Conservation (phyloP, 2,797 vertebrate species). For the Malurus leucopterus region DNA sequence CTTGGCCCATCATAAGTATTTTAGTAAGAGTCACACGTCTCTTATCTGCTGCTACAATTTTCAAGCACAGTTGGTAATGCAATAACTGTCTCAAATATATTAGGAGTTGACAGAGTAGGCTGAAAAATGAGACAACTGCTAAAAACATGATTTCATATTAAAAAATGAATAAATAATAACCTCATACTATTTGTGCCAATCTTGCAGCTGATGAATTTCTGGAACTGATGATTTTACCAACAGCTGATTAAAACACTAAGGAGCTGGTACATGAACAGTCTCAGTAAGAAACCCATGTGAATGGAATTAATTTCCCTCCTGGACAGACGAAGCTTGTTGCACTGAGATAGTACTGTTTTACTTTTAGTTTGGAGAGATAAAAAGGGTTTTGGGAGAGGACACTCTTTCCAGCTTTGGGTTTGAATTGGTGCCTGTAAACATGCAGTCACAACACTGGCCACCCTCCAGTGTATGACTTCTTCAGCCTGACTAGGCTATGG, state of each 20-base stretch:
- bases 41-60: background rate
- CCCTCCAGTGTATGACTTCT: background rate
- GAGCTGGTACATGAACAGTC: background rate
- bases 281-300: background rate
- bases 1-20: background rate
- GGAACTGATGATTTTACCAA: background rate
- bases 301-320: background rate
- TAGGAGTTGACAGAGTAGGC: background rate
- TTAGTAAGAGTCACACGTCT: background rate
- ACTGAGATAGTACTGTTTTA: background rate
- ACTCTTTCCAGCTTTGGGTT: background rate
- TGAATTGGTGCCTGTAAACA: background rate
- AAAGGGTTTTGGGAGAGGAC: background rate
- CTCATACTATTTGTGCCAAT: background rate
- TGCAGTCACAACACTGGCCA: background rate
- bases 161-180: constrained; percentile 12
- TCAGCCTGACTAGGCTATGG: background rate
- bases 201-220: background rate
- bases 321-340: background rate
- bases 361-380: background rate
- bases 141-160: background rate
- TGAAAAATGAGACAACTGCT: constrained; percentile 9
- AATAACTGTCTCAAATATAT: background rate
- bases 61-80: background rate
- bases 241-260: background rate